Conservation (phyloP, 2,113 vertebrate genomes). For the Nicator chloris region DNA sequence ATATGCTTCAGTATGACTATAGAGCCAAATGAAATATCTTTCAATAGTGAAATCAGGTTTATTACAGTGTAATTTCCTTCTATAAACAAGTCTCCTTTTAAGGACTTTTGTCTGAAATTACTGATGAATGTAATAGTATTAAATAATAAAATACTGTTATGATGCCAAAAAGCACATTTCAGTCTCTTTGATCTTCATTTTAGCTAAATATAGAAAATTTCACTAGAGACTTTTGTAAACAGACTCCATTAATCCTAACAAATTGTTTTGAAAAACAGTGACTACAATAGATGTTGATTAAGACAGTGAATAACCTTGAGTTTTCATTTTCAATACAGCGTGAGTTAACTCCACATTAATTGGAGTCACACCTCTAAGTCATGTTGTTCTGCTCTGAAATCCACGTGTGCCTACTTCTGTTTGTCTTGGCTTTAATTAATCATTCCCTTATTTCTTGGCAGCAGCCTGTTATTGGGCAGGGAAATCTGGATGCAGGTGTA, state of each 20-base stretch:
- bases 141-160: conserved; percentile 7
- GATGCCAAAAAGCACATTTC: conserved; percentile 10
- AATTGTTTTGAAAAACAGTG: background rate
- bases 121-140: background rate
- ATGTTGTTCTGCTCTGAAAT: background rate
- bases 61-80: background rate
- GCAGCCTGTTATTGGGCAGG: background rate
- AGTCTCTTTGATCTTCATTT: conserved; percentile 43
- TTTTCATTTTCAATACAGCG: conserved; percentile 21
- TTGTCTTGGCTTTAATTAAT: conserved; percentile 20
- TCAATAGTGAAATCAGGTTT: background rate
- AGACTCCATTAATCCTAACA: conserved; percentile 27
- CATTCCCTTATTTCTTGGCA: background rate
- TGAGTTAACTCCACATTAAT: background rate
- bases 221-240: conserved; percentile 1
- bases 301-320: conserved; percentile 24
- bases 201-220: background rate
- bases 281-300: background rate
- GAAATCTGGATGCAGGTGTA: background rate
- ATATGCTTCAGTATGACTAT: background rate
- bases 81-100: background rate
- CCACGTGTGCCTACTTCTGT: background rate
- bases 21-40: background rate
- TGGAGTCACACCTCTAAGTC: background rate
- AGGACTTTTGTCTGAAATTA: background rate